Base-by-base conservation (phyloP, 2,113 vertebrate genomes). In the Rhea americana region DNA sequence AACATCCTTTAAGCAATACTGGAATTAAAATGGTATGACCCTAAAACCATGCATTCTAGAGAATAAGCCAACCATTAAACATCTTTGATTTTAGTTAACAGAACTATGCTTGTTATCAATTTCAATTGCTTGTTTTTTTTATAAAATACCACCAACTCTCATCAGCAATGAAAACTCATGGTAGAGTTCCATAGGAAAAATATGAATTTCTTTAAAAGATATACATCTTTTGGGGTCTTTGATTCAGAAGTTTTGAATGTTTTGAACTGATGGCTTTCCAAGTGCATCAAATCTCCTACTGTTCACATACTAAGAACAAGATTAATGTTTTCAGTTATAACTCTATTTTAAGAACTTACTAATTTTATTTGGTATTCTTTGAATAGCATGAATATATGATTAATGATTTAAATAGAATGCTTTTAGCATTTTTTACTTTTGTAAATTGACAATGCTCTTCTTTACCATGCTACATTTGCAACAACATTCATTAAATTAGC, bases 31-130 rank as follows among this genome's bases (percentile, higher is more conserved):
- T n/a, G 58, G 22, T 15, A 81, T 16, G 14, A 22, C 5, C 50
- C 58, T 80, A 56, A 85, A 87, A 7, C 32, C 2, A 8, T 13
- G 10, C 43, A 25, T 63, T 13, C 24, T 24, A 50, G 47, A 35
- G 24, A 51, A 63, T 39, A 71, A 79, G n/a, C 1, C 43, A 37
- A 79, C 9, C 18, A 59, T 28, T 4, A 48, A 0, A 0, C 8
- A 74, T 47, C 10, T 68, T 13, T 41, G 35, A 12, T 35, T 76
- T 47, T 51, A 22, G 12, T 26, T 75, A 85, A 41, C 18, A 8
- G 73, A 48, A 10, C 39, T 77, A 22, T 74, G 22, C 22, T 84
- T 35, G 9, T 5, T 74, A 73, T 3, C 16, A 7, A 9, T 72
- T 75, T 32, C 0, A 2, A 51, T 39, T 22, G 4, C 11, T 24